Conservation (phyloP, 2,888 invertebrate species). For the Cremastinae sp. region DNA sequence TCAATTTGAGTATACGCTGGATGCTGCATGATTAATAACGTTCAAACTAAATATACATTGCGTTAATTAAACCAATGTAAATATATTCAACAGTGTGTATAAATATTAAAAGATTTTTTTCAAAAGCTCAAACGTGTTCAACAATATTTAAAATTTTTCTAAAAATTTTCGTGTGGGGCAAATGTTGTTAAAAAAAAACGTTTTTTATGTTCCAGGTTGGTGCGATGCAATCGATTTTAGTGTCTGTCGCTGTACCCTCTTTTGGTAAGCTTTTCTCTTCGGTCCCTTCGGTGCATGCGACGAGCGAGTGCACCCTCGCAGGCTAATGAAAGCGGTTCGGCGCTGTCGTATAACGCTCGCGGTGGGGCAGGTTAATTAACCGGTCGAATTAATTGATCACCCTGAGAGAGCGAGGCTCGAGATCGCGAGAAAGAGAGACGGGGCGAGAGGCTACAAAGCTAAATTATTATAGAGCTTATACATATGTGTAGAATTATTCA, state of each 20-base stretch:
- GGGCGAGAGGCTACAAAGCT: constrained; percentile 24
- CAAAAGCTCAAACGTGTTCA: too few relatives aligned
- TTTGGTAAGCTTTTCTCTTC: constrained; percentile 30
- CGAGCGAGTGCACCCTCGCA: constrained; percentile 57
- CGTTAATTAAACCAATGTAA: too few relatives aligned
- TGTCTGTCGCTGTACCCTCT: constrained; percentile 21
- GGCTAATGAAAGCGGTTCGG: constrained; percentile 70
- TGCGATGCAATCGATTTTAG: neutral
- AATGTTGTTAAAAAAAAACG: too few relatives aligned
- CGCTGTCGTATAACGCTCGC: constrained; percentile 36
- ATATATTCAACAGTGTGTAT: too few relatives aligned
- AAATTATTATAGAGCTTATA: constrained; percentile 37
- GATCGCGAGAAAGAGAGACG: neutral
- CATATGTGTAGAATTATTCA: constrained; percentile 25
- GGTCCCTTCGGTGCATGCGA: constrained; percentile 13
- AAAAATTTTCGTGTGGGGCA: too few relatives aligned
- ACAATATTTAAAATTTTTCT: too few relatives aligned
- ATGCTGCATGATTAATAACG: too few relatives aligned
- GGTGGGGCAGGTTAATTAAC: constrained; percentile 71
- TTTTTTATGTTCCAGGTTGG: too few relatives aligned
- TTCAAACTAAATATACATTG: too few relatives aligned
- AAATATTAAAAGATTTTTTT: too few relatives aligned
- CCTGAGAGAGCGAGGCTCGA: constrained; percentile 33
- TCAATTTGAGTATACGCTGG: too few relatives aligned
- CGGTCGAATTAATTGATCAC: constrained; percentile 75